Evolutionary conservation across 2,797 vertebrate species (phyloP).

Genomic region (Arrhamphus sclerolepis): DNA sequence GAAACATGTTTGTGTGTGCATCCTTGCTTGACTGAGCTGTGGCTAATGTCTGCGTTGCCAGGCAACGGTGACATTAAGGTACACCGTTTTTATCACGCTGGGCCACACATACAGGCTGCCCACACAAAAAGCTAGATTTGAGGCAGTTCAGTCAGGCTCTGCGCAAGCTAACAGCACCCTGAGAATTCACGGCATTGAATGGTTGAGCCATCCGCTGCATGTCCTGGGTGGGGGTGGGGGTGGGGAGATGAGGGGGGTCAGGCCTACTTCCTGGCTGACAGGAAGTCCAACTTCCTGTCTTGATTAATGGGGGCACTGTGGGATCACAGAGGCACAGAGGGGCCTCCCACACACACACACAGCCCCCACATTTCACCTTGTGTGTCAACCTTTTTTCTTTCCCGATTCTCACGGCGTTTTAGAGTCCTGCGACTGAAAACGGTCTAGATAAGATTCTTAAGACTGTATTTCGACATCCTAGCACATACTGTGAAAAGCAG

Average conservation of each 20-base stretch:
- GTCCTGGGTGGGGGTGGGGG: slow-evolving; percentile 14
- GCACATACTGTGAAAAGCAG: slow-evolving; percentile 2
- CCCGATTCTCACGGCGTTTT: slow-evolving; percentile 17
- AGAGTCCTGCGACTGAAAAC: slow-evolving; percentile 13
- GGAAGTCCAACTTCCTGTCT: slow-evolving; percentile 79
- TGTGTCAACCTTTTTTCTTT: slow-evolving; percentile 20
- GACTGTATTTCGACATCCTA: slow-evolving; percentile 19
- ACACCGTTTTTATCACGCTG: slow-evolving; percentile 65
- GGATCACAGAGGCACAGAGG: slow-evolving; percentile 44
- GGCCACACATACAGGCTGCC: slow-evolving; percentile 59
- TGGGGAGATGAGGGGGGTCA: slow-evolving; percentile 34
- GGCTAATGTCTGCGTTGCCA: slow-evolving; percentile 68
- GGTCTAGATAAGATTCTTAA: slow-evolving; percentile 23
- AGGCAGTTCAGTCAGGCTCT: slow-evolving; percentile 44
- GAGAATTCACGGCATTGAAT: slow-evolving; percentile 59
- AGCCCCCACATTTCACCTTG: slow-evolving; percentile 51
- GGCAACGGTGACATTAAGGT: slow-evolving; percentile 72
- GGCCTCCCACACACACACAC: slow-evolving; percentile 58
- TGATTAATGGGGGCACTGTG: slow-evolving; percentile 74
- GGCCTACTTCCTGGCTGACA: slow-evolving; percentile 70
- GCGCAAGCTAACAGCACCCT: slow-evolving; percentile 56
- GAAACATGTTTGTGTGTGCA: background rate
- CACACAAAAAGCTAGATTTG: slow-evolving; percentile 53
- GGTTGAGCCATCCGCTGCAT: slow-evolving; percentile 40
- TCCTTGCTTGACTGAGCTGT: slow-evolving; percentile 31